Evolutionary conservation across 1,140 invertebrate species (phyloP).

Genomic region (Sminthurides bifidus): DNA sequence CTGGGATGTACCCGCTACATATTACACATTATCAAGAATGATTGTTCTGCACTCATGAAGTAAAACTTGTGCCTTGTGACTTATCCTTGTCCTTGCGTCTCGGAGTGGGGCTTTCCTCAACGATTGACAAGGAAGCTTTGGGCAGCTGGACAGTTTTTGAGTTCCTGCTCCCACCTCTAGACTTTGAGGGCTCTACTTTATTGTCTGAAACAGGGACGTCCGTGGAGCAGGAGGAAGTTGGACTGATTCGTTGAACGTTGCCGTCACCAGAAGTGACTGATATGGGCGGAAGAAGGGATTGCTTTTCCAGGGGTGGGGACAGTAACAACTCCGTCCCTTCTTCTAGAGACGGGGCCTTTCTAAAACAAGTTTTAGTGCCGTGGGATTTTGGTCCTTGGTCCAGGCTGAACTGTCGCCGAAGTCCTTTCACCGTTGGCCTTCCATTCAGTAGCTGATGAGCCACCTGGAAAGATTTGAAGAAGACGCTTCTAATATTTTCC

Average conservation of each 20-base stretch:
- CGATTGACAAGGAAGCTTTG: slow-evolving; percentile 16
- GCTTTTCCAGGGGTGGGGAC: background rate
- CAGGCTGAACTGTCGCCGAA: slow-evolving; percentile 28
- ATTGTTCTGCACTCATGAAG: too few species aligned
- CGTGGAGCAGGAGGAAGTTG: too few species aligned
- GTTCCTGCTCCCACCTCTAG: too few species aligned
- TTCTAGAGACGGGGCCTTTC: slow-evolving; percentile 27
- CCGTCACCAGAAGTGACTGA: too few species aligned
- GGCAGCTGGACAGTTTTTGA: too few species aligned
- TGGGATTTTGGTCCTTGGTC: slow-evolving; percentile 19
- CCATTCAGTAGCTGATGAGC: slow-evolving; percentile 31
- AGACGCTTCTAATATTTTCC: too few species aligned
- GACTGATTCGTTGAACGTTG: too few species aligned
- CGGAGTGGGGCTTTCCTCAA: slow-evolving; percentile 16
- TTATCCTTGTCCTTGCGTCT: background rate
- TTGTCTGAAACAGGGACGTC: too few species aligned
- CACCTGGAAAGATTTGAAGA: slow-evolving; percentile 23
- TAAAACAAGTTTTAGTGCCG: background rate
- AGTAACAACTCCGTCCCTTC: background rate
- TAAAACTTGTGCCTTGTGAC: too few species aligned
- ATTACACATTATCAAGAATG: too few species aligned
- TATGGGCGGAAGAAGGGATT: background rate
- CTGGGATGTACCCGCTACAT: too few species aligned
- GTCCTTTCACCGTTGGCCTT: slow-evolving; percentile 25
- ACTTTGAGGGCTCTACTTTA: too few species aligned